Evolutionary conservation across 2,888 invertebrate species (phyloP).

Genomic region (Marronus borbonicus): DNA sequence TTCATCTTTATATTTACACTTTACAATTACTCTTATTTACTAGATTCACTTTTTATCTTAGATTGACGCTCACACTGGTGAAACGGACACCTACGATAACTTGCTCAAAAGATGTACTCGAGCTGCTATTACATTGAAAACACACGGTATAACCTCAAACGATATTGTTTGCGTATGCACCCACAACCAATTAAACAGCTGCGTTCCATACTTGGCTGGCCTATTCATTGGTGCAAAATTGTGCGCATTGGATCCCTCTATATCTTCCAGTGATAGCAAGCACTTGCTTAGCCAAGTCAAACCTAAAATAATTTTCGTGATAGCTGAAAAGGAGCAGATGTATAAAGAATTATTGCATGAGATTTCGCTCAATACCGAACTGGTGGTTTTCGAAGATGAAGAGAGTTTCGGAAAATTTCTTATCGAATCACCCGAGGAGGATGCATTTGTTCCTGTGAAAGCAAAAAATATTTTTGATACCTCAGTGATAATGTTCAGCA

Average conservation of each 20-base stretch:
- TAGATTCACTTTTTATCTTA: not conserved
- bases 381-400: constrained; percentile 13
- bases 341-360: constrained; percentile 39
- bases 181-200: constrained; percentile 69
- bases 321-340: constrained; percentile 46
- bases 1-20: no score
- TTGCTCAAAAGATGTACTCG: constrained; percentile 45
- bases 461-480: constrained; percentile 43
- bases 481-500: constrained; percentile 52
- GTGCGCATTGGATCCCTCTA: constrained; percentile 60
- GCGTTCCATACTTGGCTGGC: constrained; percentile 70
- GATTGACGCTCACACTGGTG: constrained; percentile 49
- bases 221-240: constrained; percentile 68
- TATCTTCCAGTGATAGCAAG: constrained; percentile 57
- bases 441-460: constrained; percentile 53
- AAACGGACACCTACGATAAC: constrained; percentile 40
- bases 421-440: constrained; percentile 34
- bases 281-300: constrained; percentile 58
- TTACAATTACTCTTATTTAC: no score
- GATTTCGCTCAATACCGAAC: constrained; percentile 13
- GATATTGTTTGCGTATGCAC: constrained; percentile 72
- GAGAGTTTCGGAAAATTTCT: constrained; percentile 48
- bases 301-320: constrained; percentile 56
- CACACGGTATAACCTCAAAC: constrained; percentile 57
- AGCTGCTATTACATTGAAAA: constrained; percentile 43